Conservation (phyloP, 2,113 vertebrate genomes). For the Grammomys dolichurus region DNA sequence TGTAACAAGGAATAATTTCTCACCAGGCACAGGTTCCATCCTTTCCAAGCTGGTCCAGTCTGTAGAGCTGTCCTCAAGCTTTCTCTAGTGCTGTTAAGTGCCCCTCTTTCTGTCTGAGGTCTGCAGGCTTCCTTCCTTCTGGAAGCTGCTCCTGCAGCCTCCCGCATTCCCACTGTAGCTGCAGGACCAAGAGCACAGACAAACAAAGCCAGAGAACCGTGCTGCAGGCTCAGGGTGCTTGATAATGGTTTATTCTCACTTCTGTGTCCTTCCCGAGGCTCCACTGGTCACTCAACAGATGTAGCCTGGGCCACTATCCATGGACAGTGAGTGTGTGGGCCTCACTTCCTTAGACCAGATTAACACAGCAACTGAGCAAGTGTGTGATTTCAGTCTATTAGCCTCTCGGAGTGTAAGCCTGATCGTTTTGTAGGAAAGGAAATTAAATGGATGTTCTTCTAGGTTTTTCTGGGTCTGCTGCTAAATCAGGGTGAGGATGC, state of each 20-base stretch:
- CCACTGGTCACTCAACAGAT: not conserved
- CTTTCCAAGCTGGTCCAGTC: not conserved
- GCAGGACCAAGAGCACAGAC: not conserved
- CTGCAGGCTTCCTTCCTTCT: not conserved
- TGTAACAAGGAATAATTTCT: not conserved
- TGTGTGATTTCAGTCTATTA: not conserved
- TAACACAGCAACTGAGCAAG: not conserved
- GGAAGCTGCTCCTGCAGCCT: not conserved
- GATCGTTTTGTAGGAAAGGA: not conserved
- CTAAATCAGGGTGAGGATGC: not conserved
- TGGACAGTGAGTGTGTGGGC: not conserved
- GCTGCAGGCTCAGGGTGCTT: not conserved
- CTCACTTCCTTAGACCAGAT: not conserved
- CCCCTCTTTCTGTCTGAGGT: not conserved
- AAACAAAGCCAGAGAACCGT: not conserved
- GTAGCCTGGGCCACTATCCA: not conserved
- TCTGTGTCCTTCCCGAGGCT: not conserved
- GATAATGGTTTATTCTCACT: not conserved
- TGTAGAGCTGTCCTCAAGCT: not conserved
- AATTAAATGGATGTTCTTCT: not conserved
- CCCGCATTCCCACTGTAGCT: not conserved
- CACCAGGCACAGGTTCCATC: not conserved
- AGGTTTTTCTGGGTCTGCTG: not conserved
- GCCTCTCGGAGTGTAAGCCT: not conserved
- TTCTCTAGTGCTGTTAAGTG: not conserved